Evolutionary conservation across 2,113 vertebrate species (phyloP).

Genomic region (Channa argus): DNA sequence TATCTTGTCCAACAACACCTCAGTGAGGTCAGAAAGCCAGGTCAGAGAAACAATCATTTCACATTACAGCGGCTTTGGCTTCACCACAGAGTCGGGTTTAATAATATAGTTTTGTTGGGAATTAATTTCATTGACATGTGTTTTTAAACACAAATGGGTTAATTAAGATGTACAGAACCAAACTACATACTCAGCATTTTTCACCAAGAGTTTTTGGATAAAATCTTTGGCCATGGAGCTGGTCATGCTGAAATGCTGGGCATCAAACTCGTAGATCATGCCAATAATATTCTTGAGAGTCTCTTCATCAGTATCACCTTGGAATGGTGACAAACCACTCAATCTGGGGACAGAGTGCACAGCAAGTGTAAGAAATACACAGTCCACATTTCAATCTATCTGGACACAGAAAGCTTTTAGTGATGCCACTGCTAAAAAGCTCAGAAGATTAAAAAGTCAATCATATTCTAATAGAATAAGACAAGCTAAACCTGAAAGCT

Average conservation of each 20-base stretch:
- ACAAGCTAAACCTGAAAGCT: neutral
- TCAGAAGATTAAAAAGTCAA: too few relatives aligned
- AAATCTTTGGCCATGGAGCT: slow-evolving; percentile 86
- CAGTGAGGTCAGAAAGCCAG: too few relatives aligned
- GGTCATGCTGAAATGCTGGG: slow-evolving; percentile 78
- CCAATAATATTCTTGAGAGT: slow-evolving; percentile 82
- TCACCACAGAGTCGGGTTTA: too few relatives aligned
- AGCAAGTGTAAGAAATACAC: neutral
- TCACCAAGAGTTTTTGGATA: slow-evolving; percentile 85
- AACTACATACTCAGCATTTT: slow-evolving; percentile 76
- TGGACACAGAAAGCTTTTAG: neutral
- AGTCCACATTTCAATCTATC: neutral
- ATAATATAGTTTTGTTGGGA: too few relatives aligned
- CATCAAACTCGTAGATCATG: slow-evolving; percentile 82
- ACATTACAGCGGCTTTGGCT: too few relatives aligned
- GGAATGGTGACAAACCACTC: slow-evolving; percentile 90
- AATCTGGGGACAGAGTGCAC: slow-evolving; percentile 74
- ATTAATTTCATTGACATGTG: too few relatives aligned
- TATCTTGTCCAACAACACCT: too few relatives aligned
- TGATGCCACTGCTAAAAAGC: neutral
- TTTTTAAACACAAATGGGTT: too few relatives aligned
- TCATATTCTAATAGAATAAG: too few relatives aligned
- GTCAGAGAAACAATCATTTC: too few relatives aligned
- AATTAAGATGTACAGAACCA: too few relatives aligned
- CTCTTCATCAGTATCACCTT: slow-evolving; percentile 83